A percentile compares a stretch with the other conserved stretches of the same genome.
Evolutionary conservation across 1,140 invertebrate genomes (phyloP).

Genomic region (Centruroides sculpturatus): DNA sequence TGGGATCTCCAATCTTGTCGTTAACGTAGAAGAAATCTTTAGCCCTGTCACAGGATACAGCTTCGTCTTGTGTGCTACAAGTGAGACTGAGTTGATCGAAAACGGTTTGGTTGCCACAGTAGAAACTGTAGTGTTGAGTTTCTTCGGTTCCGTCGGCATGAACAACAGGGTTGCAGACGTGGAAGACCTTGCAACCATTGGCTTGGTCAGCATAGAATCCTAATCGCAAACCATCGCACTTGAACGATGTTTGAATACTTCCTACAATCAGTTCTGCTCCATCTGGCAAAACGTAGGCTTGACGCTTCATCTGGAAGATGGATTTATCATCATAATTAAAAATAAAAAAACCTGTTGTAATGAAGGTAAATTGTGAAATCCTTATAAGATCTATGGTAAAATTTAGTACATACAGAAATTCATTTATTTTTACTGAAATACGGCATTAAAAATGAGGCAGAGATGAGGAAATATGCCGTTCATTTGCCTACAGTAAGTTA

Average conservation of each 20-base stretch:
- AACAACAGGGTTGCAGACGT: constrained; percentile 24
- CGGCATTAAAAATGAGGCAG: too few relatives aligned
- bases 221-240: constrained; percentile 6
- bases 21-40: constrained; percentile 24
- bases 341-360: too few relatives aligned
- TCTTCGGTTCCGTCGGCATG: constrained; percentile 13
- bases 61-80: constrained; percentile 22
- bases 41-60: constrained; percentile 24
- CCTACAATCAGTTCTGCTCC: constrained; percentile 20
- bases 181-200: constrained; percentile 18
- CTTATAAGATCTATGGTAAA: too few relatives aligned
- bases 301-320: constrained; percentile 7
- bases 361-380: too few relatives aligned
- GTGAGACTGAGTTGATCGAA: constrained; percentile 60
- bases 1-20: constrained; percentile 18
- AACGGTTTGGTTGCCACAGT: constrained; percentile 66
- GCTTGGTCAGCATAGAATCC: constrained; percentile 19
- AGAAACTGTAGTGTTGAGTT: constrained; percentile 52
- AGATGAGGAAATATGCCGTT: too few relatives aligned
- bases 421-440: too few relatives aligned
- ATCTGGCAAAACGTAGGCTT: constrained; percentile 19
- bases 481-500: too few relatives aligned
- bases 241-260: constrained; percentile 6
- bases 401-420: too few relatives aligned
- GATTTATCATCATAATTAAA: too few relatives aligned